Conservation (phyloP, 2,113 vertebrate genomes). For the Mystacornis crossleyi region DNA sequence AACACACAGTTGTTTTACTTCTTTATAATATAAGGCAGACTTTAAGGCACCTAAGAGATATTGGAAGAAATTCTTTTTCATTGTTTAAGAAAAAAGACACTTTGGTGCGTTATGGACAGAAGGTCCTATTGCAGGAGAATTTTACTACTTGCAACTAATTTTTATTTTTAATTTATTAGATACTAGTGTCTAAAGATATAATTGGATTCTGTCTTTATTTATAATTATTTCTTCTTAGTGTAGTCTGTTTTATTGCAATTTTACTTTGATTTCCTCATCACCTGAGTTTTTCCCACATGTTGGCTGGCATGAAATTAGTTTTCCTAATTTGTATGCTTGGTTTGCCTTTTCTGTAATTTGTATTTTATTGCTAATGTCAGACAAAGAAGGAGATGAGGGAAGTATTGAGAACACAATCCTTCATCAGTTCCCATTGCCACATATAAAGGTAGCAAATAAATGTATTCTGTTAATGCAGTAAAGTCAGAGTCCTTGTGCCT, state of each 20-base stretch:
- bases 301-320: neutral
- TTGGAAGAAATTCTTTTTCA: neutral
- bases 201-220: neutral
- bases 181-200: neutral
- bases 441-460: neutral
- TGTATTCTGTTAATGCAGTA: neutral
- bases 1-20: neutral
- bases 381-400: neutral
- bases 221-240: neutral
- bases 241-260: neutral
- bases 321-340: conserved; percentile 22
- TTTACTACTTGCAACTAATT: neutral
- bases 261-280: conserved; percentile 2
- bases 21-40: neutral
- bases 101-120: neutral
- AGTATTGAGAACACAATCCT: neutral
- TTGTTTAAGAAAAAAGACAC: neutral
- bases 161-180: neutral
- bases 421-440: neutral
- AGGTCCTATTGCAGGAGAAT: neutral
- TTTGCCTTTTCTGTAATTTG: conserved; percentile 6
- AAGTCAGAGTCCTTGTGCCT: neutral
- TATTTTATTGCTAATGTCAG: neutral
- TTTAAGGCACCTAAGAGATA: neutral
- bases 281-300: neutral